Base-by-base conservation (phyloP, 2,888 invertebrate genomes). In the Leptopilina myrica region DNA sequence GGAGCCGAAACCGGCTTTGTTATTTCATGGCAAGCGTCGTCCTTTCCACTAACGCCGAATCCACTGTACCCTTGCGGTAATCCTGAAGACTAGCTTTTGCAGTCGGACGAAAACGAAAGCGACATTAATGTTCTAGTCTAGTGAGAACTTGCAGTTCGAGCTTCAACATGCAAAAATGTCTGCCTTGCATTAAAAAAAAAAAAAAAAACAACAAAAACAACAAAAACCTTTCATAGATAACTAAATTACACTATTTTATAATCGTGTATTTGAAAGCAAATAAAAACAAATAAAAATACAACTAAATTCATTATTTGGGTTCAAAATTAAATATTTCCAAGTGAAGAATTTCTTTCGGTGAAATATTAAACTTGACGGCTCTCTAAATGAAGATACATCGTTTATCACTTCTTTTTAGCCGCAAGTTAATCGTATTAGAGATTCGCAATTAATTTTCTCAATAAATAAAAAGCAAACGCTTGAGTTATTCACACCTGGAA, bases 1-100 rank as follows among this genome's bases (percentile, higher is more conserved):
- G 86, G 85, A 84, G 83, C 84, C 84, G 85, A 87, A 88, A 86
- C 84, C 83, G 84, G 86, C 88, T 89, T 89, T 87, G 87, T 89
- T 89, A 87, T 89, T 88, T 86, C 85, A 85, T 85, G 84, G 83
- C 80, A 84, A 84, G 79, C 83, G 81, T 78, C 81, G 78, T 84
- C 82, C 82, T 79, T 82, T 84, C 78, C 78, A 79, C 82, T 53
- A 56, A 56, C 53, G 33, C 56, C 33, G 73, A 81, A 76, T 81
- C 64, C 79, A 75, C 64, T 76, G 69, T 66, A 76, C 79, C 82
- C 76, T 80, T 81, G 76, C 80, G 81, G 83, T 86, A 87, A 87
- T 86, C 83, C 85, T 80, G 78, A 85, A 84, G 83, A 85, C 86
- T 85, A 85, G 84, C 85, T 85, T 43, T 85, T 81, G 77, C 78